Evolutionary conservation across 64 coral and sea anemone genomes (phyloP), one percentile per base, ranked within the genome.

Genomic region (Orbicella faveolata): DNA sequence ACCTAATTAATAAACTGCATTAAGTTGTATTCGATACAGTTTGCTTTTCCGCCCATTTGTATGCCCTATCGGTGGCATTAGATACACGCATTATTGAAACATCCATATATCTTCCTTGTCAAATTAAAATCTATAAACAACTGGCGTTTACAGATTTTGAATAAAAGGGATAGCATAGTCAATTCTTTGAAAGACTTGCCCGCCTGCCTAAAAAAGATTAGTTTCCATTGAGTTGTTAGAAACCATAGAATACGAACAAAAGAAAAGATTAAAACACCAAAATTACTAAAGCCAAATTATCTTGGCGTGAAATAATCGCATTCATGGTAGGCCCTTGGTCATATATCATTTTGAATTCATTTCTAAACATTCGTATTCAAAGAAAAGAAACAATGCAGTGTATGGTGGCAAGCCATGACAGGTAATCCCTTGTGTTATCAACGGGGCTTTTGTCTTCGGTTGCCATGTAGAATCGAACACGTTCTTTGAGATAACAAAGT

Each of bases 401-500:
- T 85, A 30, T 51, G 34, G 64, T 72, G 82, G 64, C 23, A 11
- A 14, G 9, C 26, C 13, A 12, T 72, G 82, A 73, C 82, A 85
- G 82, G 82, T 85, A 52, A 1, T 17, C 0, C 11, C 72, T 85
- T 85, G 64, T 85, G 82, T 85, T 85, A 85, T 73, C 64, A 85
- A 85, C 63, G 37, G 61, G 55, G 12, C 82, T 53, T 85, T 85
- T 85, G 64, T 85, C 64, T 39, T 54, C 19, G 65, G 82, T 85
- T 85, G 82, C 82, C 82, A 72, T 70, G 82, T 85, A n/a, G 65
- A 37, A 51, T 68, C 30, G 82, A 85, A 73, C 63, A 85, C 82
- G 82, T 85, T 85, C 82, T 85, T 83, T 52, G 23, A 85, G 63
- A 83, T 67, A 44, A 66, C 39, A 84, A 84, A 85, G 63, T 85